Conservation (phyloP, 1,140 invertebrate species). For the Temnothorax nylanderi region DNA sequence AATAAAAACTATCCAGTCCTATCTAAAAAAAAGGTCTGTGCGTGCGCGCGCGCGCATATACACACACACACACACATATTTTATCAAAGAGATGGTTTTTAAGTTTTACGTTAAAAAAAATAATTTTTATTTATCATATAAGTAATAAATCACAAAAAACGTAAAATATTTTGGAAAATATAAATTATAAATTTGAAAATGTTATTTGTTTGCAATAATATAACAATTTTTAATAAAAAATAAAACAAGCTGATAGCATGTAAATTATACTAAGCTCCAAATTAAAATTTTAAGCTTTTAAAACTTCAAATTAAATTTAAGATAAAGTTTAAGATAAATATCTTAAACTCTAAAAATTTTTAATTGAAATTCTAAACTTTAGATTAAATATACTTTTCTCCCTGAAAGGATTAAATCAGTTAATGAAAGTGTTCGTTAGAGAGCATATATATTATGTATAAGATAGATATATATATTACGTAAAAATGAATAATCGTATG, state of each 20-base stretch:
- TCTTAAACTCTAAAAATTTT: neutral
- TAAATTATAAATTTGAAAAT: neutral
- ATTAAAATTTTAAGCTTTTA: constrained; percentile 20
- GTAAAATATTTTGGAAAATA: neutral
- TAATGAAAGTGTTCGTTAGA: neutral
- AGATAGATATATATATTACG: neutral
- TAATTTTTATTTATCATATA: neutral
- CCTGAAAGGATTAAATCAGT: neutral
- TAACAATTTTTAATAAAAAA: constrained; percentile 11
- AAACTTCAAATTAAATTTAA: neutral
- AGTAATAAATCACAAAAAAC: neutral
- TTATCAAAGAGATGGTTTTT: neutral
- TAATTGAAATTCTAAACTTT: neutral
- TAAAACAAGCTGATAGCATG: neutral
- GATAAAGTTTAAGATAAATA: neutral
- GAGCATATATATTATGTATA: neutral
- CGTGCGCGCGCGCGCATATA: too few relatives aligned
- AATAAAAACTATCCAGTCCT: neutral
- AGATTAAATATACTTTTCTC: neutral
- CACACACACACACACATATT: too few relatives aligned
- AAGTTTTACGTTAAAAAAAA: neutral
- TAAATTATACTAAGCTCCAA: neutral
- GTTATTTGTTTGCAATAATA: neutral
- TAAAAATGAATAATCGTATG: constrained; percentile 31
- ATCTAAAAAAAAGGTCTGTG: too few relatives aligned